A percentile compares a stretch with the other conserved stretches of the same genome.
These are phyloP conservation scores for Phrynocephalus guinanensis DNA, from an alignment of 2,797 vertebrate species.

Conservation along the genomic window DNA sequence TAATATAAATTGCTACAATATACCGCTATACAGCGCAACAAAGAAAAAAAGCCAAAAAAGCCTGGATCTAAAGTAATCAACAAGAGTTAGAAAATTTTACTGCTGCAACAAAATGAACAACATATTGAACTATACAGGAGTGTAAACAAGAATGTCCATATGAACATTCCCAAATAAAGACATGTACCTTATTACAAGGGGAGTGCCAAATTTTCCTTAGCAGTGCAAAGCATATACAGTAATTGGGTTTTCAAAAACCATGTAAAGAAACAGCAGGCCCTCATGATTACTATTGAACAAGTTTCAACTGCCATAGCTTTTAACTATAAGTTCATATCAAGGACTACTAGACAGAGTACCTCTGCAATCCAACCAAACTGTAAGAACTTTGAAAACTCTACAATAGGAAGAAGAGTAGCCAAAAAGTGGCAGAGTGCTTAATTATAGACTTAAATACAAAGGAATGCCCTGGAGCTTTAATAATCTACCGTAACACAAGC, in stretches of 20 bases:
- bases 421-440: background rate
- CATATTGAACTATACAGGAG: too few species aligned
- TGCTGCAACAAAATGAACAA: background rate
- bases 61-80: background rate
- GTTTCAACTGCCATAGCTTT: background rate
- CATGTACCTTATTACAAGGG: background rate
- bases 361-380: background rate
- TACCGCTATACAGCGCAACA: background rate
- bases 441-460: background rate
- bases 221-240: background rate
- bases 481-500: too few species aligned
- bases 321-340: background rate
- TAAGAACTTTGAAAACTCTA: background rate
- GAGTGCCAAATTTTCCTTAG: background rate
- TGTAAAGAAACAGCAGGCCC: background rate
- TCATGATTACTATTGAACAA: background rate
- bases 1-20: background rate
- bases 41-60: background rate
- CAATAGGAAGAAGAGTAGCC: background rate
- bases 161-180: background rate
- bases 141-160: background rate
- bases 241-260: background rate
- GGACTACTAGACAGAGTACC: background rate
- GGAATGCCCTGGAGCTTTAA: background rate
- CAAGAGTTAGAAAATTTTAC: background rate